Base-by-base conservation (phyloP, 53 echinoderm and acorn worm species). In the Echinometra lucunter region DNA sequence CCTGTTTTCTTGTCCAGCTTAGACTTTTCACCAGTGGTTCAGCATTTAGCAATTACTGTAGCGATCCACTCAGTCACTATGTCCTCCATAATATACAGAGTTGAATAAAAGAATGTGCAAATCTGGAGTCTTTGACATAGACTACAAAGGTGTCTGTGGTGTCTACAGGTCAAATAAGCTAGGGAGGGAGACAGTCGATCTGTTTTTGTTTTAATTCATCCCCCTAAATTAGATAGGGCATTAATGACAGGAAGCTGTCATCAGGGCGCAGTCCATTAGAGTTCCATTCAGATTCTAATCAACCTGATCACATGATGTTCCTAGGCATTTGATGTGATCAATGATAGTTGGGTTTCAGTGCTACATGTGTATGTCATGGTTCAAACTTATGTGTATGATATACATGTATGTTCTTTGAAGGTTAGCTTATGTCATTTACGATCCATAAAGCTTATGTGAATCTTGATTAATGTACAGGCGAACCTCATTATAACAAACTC, bases 161-260 rank as follows among this genome's bases (percentile, higher is more conserved):
- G 53, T 85, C 49, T n/a, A 56, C 88, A 89, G 37, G 89, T 89
- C 89, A 57, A 38, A 37, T 49, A 89, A 89, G 58, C 89, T 37
- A 35, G 37, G 21, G 23, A 3, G 58, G 89, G 58, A 32, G 89
- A 47, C n/a, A 60, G 37, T 37, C 25, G 63, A 37, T 40, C 28
- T 89, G 60, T 89, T 40, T 89, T 37, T 60, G 58, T 89, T 89
- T 89, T 58, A 89, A 58, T 89, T 89, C 89, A 89, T 37, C 40
- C 37, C 35, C 40, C 23, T 58, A 58, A 88, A 89, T 89, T 89
- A 89, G 89, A 89, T 60, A 60, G 40, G 89, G 60, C 89, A 21
- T 63, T 89, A 37, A 63, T 60, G 89, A 63, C 13, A 58, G 89
- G 58, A 89, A 58, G 89, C 89, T 89, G 89, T 89, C 89, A 89